Evolutionary conservation across 2,888 invertebrate species (phyloP), one percentile per base, ranked within the genome.

Genomic region (Andricus curvator): DNA sequence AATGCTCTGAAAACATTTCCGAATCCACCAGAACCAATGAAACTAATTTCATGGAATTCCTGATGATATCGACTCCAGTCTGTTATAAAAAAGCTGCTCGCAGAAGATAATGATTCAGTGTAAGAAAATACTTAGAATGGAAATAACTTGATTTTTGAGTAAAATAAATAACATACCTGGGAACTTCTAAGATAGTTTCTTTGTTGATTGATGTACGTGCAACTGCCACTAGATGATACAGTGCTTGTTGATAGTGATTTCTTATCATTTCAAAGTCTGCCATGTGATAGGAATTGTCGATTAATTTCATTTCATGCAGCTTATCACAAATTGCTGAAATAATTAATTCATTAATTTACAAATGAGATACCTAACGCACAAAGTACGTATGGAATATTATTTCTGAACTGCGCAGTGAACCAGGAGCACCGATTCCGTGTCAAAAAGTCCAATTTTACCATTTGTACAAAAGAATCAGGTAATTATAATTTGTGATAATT

Each of bases 1-100:
- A 94, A 94, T 0, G 96, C 97, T 93, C 95, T 95, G 89, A 94
- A 97, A 4, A 97, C 97, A 85, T 94, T 94, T 0, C 97, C 97
- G 90, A 97, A 97, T 29, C 96, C 97, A 17, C 96, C 96, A 25
- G 94, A 94, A 81, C 96, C 96, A 82, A 96, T 96, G 85, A 94
- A 96, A 84, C 93, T 94, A 0, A 96, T 88, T 90, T 96, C 96
- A 83, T 95, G 94, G 91, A 96, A 96, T 88, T 96, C 96, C 78
- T 94, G 93, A 56, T 78, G 93, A 90, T 96, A 96, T 67, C 96
- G 94, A 0, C 96, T 96, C 94, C 94, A 94, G 86, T 95, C 94
- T 29, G 84, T 78, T 74, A 80, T 83, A 66, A 86, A 62, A 22
- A 78, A 83, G 33, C 89, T 89, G 62, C n/a, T 51, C 4, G 25